Conservation (phyloP, 1,140 invertebrate genomes). For the Caenorhabditis tropicalis region DNA sequence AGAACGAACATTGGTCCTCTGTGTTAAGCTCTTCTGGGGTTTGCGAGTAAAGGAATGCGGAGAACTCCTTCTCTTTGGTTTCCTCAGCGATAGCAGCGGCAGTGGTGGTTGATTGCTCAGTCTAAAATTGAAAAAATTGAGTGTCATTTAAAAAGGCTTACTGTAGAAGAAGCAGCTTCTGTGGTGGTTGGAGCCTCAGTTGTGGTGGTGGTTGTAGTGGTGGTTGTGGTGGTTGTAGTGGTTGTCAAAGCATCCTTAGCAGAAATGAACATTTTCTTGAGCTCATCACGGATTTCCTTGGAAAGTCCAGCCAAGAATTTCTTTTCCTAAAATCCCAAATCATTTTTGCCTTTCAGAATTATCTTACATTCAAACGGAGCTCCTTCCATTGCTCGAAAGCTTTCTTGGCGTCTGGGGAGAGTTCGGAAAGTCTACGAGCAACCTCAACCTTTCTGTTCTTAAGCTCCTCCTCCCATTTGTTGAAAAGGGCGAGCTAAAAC, state of each 20-base stretch:
- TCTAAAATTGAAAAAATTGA: neutral
- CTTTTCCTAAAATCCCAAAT: constrained; percentile 57
- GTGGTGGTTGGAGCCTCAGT: constrained; percentile 13
- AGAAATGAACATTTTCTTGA: constrained; percentile 64
- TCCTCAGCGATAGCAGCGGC: constrained; percentile 42
- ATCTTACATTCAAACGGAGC: constrained; percentile 62
- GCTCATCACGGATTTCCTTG: constrained; percentile 66
- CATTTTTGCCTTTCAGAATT: neutral
- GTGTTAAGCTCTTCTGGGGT: constrained; percentile 53
- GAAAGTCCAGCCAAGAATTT: constrained; percentile 63
- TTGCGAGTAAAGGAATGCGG: constrained; percentile 51
- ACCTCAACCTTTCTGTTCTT: constrained; percentile 60
- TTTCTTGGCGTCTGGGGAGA: constrained; percentile 62
- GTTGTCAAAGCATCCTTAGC: neutral
- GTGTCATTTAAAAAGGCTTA: neutral
- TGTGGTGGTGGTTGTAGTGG: constrained; percentile 45
- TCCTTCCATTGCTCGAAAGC: constrained; percentile 69
- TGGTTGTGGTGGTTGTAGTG: constrained; percentile 38
- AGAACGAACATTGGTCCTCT: constrained; percentile 54
- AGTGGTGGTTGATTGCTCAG: constrained; percentile 36
- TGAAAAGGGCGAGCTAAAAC: constrained; percentile 67
- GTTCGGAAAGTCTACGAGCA: constrained; percentile 56
- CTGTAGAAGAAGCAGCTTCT: constrained; percentile 29
- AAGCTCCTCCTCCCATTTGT: constrained; percentile 68
- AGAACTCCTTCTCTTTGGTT: constrained; percentile 53